Percentiles rank a stretch among this genome's conserved stretches.
Conservation (phyloP, 2,113 vertebrate species). For the Eubucco bourcierii region DNA sequence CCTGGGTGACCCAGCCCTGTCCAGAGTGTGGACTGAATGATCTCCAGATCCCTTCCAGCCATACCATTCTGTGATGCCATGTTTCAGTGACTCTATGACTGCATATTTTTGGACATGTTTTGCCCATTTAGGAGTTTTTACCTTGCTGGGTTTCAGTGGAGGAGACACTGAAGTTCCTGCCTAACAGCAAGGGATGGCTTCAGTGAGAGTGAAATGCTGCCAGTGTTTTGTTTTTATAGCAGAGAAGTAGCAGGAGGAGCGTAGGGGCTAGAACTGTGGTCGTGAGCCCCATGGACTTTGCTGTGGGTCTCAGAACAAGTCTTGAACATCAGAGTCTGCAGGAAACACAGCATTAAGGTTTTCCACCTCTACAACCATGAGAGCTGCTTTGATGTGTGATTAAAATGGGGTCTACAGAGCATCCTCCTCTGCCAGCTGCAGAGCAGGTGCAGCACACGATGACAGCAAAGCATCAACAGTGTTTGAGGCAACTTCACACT, state of each 20-base stretch:
- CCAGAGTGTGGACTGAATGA: too few relatives aligned
- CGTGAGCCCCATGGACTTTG: background rate
- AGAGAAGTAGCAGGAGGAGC: background rate
- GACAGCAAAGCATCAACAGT: constrained; percentile 48
- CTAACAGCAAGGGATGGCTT: background rate
- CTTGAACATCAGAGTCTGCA: constrained; percentile 6
- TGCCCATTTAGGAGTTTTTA: background rate
- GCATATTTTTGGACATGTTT: background rate
- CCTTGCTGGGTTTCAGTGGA: background rate
- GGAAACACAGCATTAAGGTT: background rate
- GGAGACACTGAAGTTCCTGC: background rate
- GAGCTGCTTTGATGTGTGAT: constrained; percentile 52
- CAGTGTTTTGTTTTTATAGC: background rate
- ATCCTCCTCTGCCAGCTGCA: background rate
- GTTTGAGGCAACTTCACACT: constrained; percentile 48
- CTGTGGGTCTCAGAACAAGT: background rate
- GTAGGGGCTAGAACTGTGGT: background rate
- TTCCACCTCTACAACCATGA: constrained; percentile 11
- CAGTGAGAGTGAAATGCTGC: background rate
- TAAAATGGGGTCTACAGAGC: background rate
- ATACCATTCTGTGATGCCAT: too few relatives aligned
- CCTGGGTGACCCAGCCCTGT: too few relatives aligned
- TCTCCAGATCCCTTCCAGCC: too few relatives aligned
- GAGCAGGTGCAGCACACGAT: constrained; percentile 8
- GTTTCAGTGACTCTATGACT: too few relatives aligned